Base-by-base conservation (phyloP, 2,113 vertebrate species). In the Colius striatus region DNA sequence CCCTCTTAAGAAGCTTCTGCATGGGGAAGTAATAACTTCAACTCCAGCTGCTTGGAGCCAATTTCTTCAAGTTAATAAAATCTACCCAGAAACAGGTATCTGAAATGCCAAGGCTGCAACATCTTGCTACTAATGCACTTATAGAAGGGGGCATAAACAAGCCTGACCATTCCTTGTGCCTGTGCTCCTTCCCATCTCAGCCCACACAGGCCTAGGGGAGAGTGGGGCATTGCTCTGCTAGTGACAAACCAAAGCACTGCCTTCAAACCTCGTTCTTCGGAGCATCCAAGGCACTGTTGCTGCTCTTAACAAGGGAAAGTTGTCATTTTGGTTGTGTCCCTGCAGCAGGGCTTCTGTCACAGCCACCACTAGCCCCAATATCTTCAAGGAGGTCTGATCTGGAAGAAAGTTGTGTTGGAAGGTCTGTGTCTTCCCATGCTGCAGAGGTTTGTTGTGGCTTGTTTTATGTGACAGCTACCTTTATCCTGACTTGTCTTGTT, bases 151-250 rank as follows among this genome's bases (percentile, higher is more conserved):
- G 29, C 34, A 30, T 10, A 53, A 66, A 76, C 32, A n/a, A 84
- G 5, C 30, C 27, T 7, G 2, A 62, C 27, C 1, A 0, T n/a
- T 10, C 8, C 2, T 27, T 2, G 4, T 14, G 12, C 38, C 3
- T 1, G 3, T 61, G 13, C 4, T 32, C 9, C 29, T 58, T 16
- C 30, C 22, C 61, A 51, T 0, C 6, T 57, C 47, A 70, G 54
- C 11, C 41, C 48, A 4, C 0, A 0, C 8, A 25, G 19, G 10
- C 27, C 9, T 38, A 10, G 15, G 29, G 22, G 17, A 78, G 67
- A 50, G 23, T 1, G 2, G 5, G 8, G 5, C 38, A 14, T 48
- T 60, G 19, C 43, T 58, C 16, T 87, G 30, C 53, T 38, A 2
- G n/a, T 57, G 13, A 41, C 43, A 32, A 88, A 68, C n/a, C 45